These are phyloP conservation scores for Bubalus kerabau DNA, from an alignment of 2,113 vertebrate genomes.

Conservation along the genomic window DNA sequence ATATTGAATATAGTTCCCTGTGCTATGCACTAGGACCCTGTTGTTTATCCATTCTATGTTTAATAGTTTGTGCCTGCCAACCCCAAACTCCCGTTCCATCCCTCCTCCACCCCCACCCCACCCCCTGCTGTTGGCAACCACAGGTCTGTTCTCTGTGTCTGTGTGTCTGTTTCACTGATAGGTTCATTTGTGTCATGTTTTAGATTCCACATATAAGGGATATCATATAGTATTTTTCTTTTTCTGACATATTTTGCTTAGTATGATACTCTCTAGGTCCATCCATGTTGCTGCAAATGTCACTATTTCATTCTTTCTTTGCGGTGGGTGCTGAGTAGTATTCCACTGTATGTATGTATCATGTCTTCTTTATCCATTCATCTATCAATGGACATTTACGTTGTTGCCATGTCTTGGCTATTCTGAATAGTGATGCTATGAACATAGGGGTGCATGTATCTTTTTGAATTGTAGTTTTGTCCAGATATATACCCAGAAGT, in stretches of 20 bases:
- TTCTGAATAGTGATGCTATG: not conserved
- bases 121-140: not conserved
- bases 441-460: not conserved
- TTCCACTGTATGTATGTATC: not conserved
- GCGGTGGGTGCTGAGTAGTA: not conserved
- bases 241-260: not conserved
- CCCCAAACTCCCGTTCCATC: not conserved
- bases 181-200: not conserved
- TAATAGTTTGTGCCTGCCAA: not conserved
- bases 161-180: not conserved
- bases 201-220: not conserved
- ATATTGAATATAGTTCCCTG: not conserved
- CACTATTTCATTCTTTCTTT: not conserved
- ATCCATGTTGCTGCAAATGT: not conserved
- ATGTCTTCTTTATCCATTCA: not conserved
- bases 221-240: not conserved
- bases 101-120: not conserved
- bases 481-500: not conserved
- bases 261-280: not conserved
- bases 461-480: not conserved
- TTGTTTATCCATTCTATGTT: not conserved
- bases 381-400: not conserved
- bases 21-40: not conserved
- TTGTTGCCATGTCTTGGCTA: not conserved
- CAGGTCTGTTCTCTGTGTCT: not conserved